Evolutionary conservation across 2,113 vertebrate genomes (phyloP).

Genomic region (Mesembrinibis cayennensis): DNA sequence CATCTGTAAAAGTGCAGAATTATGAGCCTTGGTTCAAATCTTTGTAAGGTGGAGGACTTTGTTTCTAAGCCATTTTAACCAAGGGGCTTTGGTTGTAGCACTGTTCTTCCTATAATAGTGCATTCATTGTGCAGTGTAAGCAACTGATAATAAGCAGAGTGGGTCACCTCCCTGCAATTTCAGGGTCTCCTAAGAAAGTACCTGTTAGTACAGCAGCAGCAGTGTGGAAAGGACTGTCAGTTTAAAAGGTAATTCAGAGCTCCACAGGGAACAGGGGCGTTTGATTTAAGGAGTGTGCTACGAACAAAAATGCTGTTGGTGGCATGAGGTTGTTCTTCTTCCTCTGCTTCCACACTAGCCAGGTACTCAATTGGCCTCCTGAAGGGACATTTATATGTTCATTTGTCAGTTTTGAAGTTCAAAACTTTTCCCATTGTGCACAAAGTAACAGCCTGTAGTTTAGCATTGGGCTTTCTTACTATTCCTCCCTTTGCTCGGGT

Average conservation of each 20-base stretch:
- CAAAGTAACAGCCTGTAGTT: background rate
- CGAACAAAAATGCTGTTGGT: background rate
- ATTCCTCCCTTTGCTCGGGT: background rate
- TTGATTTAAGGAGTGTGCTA: background rate
- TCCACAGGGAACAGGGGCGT: background rate
- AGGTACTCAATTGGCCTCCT: background rate
- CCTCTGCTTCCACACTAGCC: background rate
- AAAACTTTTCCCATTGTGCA: background rate
- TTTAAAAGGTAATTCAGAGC: background rate
- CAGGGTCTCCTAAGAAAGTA: background rate
- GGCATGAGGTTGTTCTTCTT: background rate
- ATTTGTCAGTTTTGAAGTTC: background rate
- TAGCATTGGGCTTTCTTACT: background rate
- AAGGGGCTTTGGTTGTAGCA: background rate
- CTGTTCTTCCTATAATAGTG: background rate
- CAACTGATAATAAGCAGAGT: background rate
- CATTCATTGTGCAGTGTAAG: background rate
- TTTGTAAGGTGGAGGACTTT: background rate
- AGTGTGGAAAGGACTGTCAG: background rate
- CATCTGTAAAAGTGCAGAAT: background rate
- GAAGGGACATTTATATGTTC: background rate
- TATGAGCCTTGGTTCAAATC: background rate
- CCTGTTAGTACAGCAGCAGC: background rate
- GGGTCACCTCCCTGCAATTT: background rate
- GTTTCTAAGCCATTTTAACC: background rate